Base-by-base conservation (phyloP, 2,113 vertebrate genomes). In the Sander vitreus region DNA sequence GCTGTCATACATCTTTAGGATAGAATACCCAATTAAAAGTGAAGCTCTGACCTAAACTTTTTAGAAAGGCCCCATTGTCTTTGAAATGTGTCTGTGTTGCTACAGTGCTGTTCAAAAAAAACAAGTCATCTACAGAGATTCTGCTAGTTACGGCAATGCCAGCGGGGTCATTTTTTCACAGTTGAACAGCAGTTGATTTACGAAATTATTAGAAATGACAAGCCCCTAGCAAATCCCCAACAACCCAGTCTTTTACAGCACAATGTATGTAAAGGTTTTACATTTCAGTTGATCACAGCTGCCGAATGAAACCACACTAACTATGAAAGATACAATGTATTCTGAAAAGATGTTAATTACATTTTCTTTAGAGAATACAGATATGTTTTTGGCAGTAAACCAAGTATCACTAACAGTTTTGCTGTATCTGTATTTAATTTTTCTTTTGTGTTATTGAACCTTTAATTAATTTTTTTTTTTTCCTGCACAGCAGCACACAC, bases 91-190 rank as follows among this genome's bases (percentile, higher is more conserved):
- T 51, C 27, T 23, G 21, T 54, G 54, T 55, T 54, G 51, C 51
- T 21, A 54, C 18, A 54, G 51, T 11, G 18, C 51, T 21, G 10
- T 54, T 55, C 13, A 55, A 23, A 36, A 36, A 23, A 54, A 54
- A 21, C 19, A 23, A 10, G 39, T 43, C 39, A 43, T 43, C 39
- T 3, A 11, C 39, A 43, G 9, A 11, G 39, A 43, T 43, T 43
- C 66, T 51, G 21, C 25, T 15, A 57, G 5, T 39, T 47, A 19
- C 4, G 0, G 1, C 2, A 21, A 16, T 51, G 10, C 60, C 36
- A 57, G 55, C 62, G 45, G 62, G n/a, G 47, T 33, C 12, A 23
- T 81, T 67, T 77, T 67, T 19, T 45, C 60, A 50, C 54, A 48
- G 47, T 30, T 48, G 47, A 36, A 60, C 66, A 57, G 55, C 63